Evolutionary conservation across 2,797 vertebrate species (phyloP), one percentile per base, ranked within the genome.

Genomic region (Steatocranus sp.): DNA sequence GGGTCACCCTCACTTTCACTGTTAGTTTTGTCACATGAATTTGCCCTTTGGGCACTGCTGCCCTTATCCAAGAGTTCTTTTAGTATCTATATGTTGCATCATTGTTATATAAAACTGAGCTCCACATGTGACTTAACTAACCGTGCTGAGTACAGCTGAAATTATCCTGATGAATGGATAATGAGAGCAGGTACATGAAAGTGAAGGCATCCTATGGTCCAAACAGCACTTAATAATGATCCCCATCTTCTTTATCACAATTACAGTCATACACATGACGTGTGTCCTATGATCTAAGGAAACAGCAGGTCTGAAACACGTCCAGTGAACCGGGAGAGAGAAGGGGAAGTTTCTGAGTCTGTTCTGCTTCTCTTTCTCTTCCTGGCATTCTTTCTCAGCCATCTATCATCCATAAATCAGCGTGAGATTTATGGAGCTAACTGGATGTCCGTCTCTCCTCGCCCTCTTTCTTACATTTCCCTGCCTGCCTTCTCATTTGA

Each of bases 311-410:
- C 9, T 70, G 80, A 83, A 84, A 48, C 78, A 88, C 82, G 83
- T 87, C 85, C 88, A 88, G 79, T 85, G 74, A 88, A 88, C 25
- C 10, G 7, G 27, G n/a, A 73, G 77, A n/a, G 68, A 79, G 78
- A 74, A 8, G 8, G 27, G 68, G 75, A 82, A 86, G 61, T 32
- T 23, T 73, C 25, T 63, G 73, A 75, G 58, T 51, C 32, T 68
- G 76, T 14, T 36, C 51, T 43, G 36, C 76, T 79, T 54, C 82
- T 56, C 43, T 51, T 73, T 86, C 80, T 85, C 84, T 90, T 89
- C 84, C 84, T 86, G 87, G 85, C 91, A 84, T 85, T 86, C 74
- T 34, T 9, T 86, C 86, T 76, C 36, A 38, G 56, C 76, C 79
- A 81, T 85, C 87, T 74, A 83, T 91, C 81, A 82, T 79, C 78